Conservation (phyloP, 2,888 invertebrate genomes). For the Pachliopta kotzebuea region DNA sequence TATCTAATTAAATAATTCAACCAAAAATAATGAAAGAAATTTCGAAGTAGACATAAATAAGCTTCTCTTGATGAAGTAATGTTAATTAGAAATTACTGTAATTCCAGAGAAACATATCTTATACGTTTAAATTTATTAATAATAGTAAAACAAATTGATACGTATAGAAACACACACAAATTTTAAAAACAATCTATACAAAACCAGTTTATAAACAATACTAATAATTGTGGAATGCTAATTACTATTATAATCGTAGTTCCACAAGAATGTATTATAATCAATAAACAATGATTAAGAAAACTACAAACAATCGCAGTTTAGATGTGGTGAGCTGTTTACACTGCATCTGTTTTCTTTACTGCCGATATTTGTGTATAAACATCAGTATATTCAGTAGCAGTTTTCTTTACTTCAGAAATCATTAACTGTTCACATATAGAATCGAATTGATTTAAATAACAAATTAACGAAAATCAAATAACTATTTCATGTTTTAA, state of each 20-base stretch:
- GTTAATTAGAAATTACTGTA: too few relatives aligned
- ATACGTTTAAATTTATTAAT: too few relatives aligned
- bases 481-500: neutral
- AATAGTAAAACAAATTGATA: too few relatives aligned
- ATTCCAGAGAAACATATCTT: too few relatives aligned
- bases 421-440: too few relatives aligned
- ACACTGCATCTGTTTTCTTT: neutral
- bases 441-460: neutral
- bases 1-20: too few relatives aligned
- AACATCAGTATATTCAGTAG: neutral
- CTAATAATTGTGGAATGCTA: constrained; percentile 14
- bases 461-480: neutral
- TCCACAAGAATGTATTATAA: constrained; percentile 18
- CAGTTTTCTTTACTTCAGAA: too few relatives aligned
- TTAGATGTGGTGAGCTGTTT: neutral
- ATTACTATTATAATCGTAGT: constrained; percentile 11
- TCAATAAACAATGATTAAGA: constrained; percentile 17
- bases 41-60: too few relatives aligned
- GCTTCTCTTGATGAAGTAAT: too few relatives aligned
- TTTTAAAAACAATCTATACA: neutral
- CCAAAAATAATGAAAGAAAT: neutral
- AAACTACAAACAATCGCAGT: constrained; percentile 10
- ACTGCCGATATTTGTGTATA: neutral
- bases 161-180: neutral
- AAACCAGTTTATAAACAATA: constrained; percentile 16